These are phyloP conservation scores for Phoeniculus purpureus DNA, from an alignment of 2,797 vertebrate species.

Conservation along the genomic window DNA sequence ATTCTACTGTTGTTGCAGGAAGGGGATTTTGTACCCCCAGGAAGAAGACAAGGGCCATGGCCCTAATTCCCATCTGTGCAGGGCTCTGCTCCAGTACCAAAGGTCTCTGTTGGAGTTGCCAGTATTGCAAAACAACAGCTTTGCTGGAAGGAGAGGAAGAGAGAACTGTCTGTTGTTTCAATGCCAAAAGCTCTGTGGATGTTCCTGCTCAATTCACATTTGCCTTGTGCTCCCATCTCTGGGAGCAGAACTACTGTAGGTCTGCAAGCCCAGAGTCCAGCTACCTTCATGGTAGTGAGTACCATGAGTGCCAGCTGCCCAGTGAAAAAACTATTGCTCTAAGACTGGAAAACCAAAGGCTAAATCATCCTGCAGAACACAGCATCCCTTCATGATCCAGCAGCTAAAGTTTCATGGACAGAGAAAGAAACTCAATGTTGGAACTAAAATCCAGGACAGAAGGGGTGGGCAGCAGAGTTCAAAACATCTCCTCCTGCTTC, in stretches of 20 bases:
- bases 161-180: not conserved
- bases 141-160: not conserved
- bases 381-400: not conserved
- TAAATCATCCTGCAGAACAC: fast-evolving
- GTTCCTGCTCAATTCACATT: not conserved
- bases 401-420: not conserved
- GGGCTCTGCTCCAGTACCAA: conserved; percentile 55
- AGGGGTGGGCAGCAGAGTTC: not conserved
- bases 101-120: conserved; percentile 44
- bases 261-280: not conserved
- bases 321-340: not conserved
- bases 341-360: not conserved
- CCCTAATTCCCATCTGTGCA: conserved; percentile 34
- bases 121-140: conserved; percentile 57
- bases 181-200: not conserved
- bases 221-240: not conserved
- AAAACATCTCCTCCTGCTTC: not conserved
- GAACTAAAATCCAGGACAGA: not conserved
- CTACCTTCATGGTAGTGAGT: too few relatives aligned
- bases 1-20: not conserved
- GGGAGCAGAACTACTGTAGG: fast-evolving
- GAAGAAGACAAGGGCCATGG: conserved; percentile 17
- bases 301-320: not conserved
- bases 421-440: not conserved
- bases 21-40: conserved; percentile 40